These are phyloP conservation scores for Sceloporus undulatus DNA, from an alignment of 2,113 vertebrate species.

Conservation along the genomic window DNA sequence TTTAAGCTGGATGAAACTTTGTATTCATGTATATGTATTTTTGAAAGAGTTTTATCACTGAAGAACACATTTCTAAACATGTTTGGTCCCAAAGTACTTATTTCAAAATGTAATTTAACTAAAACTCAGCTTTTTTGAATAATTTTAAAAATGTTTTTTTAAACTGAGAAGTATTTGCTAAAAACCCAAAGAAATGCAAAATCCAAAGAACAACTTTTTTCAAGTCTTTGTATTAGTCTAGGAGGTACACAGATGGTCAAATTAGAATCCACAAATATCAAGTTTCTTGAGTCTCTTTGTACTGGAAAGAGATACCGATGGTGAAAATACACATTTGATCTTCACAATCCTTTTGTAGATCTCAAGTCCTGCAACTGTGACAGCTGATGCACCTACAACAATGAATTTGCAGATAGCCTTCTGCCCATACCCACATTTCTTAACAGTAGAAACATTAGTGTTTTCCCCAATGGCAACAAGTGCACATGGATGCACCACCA, in stretches of 20 bases:
- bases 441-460: background rate
- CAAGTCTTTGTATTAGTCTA: background rate
- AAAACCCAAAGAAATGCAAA: background rate
- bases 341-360: background rate
- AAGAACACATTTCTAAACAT: background rate
- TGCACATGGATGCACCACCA: too few species aligned
- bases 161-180: background rate
- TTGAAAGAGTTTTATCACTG: background rate
- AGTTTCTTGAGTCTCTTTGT: background rate
- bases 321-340: background rate
- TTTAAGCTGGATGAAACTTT: background rate
- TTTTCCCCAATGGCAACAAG: too few species aligned
- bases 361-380: too few species aligned
- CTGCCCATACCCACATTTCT: background rate
- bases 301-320: background rate
- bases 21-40: background rate
- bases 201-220: background rate
- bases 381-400: background rate
- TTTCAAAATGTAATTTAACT: background rate
- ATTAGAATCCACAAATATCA: too few species aligned
- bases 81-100: background rate
- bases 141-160: background rate
- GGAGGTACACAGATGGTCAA: too few species aligned
- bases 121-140: background rate
- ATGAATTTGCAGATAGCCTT: background rate